phyloP scores from a whole-genome alignment of 2,797 vertebrate genomes.

The Mormyrops boulengeri region DNA sequence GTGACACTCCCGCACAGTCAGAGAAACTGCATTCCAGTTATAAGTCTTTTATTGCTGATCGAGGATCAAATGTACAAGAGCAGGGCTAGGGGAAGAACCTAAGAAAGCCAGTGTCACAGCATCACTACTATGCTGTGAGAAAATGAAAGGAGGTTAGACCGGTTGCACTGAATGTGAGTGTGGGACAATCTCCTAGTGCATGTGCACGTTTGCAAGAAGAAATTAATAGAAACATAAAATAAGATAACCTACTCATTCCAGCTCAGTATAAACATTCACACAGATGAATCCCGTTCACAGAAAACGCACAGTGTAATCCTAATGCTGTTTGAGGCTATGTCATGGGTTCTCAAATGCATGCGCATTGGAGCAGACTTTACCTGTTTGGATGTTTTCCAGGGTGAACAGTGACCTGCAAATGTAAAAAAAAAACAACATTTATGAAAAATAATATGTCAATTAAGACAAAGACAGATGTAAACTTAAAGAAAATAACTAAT shows the following conservation, averaged over 20 bases:
- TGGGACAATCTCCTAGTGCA: not conserved
- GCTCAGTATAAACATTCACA: not conserved
- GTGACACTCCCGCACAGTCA: not conserved
- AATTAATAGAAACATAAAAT: not conserved
- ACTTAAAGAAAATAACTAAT: not conserved
- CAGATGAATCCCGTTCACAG: not conserved
- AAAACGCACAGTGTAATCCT: not conserved
- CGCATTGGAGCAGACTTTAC: conserved; percentile 53
- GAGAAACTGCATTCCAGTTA: not conserved
- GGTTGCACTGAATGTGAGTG: not conserved
- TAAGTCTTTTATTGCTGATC: not conserved
- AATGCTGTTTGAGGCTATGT: not conserved
- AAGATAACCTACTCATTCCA: not conserved
- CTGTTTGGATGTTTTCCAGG: conserved; percentile 95
- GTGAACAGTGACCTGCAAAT: conserved; percentile 88
- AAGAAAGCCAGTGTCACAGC: not conserved
- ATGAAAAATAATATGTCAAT: not conserved
- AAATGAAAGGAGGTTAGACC: not conserved
- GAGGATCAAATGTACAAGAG: not conserved
- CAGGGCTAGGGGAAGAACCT: not conserved
- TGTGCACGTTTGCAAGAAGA: not conserved
- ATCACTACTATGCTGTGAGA: not conserved
- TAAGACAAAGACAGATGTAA: not conserved
- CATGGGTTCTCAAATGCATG: not conserved
- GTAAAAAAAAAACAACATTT: conserved; percentile 52